phyloP scores from a whole-genome alignment of 2,888 invertebrate genomes.

The Eupeodes latifasciatus region DNA sequence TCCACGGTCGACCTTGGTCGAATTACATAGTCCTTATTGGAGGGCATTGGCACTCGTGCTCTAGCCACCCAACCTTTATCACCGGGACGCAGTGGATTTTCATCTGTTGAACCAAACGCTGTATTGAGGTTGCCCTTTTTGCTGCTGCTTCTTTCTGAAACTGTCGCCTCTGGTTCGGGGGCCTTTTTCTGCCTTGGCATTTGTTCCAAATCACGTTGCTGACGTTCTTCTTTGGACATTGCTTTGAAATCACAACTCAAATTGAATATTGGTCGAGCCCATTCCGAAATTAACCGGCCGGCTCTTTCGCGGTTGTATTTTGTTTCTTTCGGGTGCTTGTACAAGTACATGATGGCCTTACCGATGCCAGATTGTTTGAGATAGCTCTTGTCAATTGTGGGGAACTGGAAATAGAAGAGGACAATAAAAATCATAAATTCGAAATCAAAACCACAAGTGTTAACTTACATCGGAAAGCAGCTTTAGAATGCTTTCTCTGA shows the following conservation, averaged over 20 bases:
- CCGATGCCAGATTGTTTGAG: constrained; percentile 98
- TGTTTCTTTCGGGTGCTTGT: constrained; percentile 99
- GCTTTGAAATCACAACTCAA: constrained; percentile 96
- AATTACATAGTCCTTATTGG: constrained; percentile 97
- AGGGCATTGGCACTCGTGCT: constrained; percentile 97
- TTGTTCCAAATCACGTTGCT: constrained; percentile 96
- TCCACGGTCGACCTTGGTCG: constrained; percentile 96
- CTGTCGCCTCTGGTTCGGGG: constrained; percentile 84
- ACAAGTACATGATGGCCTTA: constrained; percentile 99
- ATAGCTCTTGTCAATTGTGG: constrained; percentile 93
- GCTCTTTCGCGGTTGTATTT: constrained; percentile 96
- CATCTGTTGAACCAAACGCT: constrained; percentile 86
- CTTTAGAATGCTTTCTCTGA: constrained; percentile 94
- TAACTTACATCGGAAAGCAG: constrained; percentile 89
- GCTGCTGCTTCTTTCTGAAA: constrained; percentile 80
- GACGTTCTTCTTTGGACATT: constrained; percentile 95
- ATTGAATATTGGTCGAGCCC: constrained; percentile 99
- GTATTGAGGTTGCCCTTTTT: constrained; percentile 86
- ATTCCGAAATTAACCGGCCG: constrained; percentile 96
- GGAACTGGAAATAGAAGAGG: constrained; percentile 86
- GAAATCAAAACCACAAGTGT: not conserved
- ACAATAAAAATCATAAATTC: not conserved
- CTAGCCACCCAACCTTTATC: constrained; percentile 97
- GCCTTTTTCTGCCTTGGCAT: constrained; percentile 86
- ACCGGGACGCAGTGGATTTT: constrained; percentile 92